Evolutionary conservation across 2,888 invertebrate genomes (phyloP).

Genomic region (Habrosyne pyritoides): DNA sequence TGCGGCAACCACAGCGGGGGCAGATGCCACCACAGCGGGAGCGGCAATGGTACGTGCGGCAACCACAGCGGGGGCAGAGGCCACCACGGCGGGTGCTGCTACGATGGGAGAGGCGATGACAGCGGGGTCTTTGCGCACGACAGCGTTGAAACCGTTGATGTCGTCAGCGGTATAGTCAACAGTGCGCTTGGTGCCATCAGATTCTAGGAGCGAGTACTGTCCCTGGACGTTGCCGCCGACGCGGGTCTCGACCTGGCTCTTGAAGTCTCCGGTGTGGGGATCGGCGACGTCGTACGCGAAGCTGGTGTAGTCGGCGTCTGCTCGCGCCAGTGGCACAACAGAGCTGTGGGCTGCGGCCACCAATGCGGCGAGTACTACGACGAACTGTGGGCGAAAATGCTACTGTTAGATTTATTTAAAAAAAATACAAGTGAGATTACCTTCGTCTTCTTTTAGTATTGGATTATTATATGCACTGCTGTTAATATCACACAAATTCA

Average conservation of each 20-base stretch:
- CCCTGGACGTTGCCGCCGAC: conserved; percentile 80
- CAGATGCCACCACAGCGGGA: conserved; percentile 31
- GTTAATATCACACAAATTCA: too few species aligned
- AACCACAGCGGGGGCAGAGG: conserved; percentile 35
- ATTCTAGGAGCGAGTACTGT: conserved; percentile 81
- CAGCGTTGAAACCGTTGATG: conserved; percentile 83
- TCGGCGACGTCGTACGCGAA: conserved; percentile 84
- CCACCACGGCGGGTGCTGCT: conserved; percentile 31
- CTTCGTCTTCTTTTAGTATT: too few species aligned
- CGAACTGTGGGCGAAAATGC: conserved; percentile 57
- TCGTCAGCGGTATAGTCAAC: conserved; percentile 84
- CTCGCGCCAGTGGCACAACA: conserved; percentile 80
- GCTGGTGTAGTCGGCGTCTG: conserved; percentile 78
- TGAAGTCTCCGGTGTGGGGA: conserved; percentile 82
- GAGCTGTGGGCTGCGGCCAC: conserved; percentile 68
- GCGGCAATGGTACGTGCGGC: conserved; percentile 30
- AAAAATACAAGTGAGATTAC: not conserved
- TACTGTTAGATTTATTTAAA: not conserved
- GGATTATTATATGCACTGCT: too few species aligned
- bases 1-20: conserved; percentile 25
- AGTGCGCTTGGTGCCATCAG: conserved; percentile 82
- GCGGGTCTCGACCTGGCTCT: conserved; percentile 82
- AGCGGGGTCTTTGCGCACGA: conserved; percentile 80
- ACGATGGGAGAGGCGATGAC: conserved; percentile 53
- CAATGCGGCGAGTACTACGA: conserved; percentile 70